These are phyloP conservation scores for Protaetia brevitarsis DNA, from an alignment of 1,140 invertebrate species.

Conservation along the genomic window DNA sequence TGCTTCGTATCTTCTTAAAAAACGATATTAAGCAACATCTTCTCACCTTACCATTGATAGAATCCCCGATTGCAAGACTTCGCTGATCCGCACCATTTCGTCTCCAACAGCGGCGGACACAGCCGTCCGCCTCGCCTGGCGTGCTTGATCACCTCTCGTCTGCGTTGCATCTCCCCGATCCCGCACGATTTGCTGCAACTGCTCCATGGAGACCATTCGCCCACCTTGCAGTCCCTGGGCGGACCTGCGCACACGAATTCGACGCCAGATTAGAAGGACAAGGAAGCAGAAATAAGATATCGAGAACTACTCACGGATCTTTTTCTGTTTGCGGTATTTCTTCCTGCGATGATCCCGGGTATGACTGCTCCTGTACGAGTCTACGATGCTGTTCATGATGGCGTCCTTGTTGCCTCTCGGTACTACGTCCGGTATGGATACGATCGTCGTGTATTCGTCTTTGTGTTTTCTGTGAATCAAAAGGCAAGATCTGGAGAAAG, in stretches of 20 bases:
- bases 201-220: slow-evolving; percentile 83
- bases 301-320: slow-evolving; percentile 42
- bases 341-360: slow-evolving; percentile 51
- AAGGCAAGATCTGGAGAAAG: too few species aligned
- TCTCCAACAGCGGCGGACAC: slow-evolving; percentile 78
- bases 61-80: slow-evolving; percentile 61
- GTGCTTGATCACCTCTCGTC: slow-evolving; percentile 70
- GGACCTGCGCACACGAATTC: slow-evolving; percentile 47
- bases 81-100: slow-evolving; percentile 81
- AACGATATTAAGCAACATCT: too few species aligned
- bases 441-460: slow-evolving; percentile 43
- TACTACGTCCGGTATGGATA: slow-evolving; percentile 51
- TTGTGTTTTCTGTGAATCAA: slow-evolving; percentile 37
- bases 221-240: slow-evolving; percentile 79
- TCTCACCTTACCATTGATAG: slow-evolving; percentile 54
- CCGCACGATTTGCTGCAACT: slow-evolving; percentile 81
- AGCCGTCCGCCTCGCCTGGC: slow-evolving; percentile 70
- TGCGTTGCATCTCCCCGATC: slow-evolving; percentile 79
- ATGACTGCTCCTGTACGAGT: slow-evolving; percentile 58
- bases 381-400: slow-evolving; percentile 69
- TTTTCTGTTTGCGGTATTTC: slow-evolving; percentile 47
- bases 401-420: slow-evolving; percentile 69
- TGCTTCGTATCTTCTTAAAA: too few species aligned
- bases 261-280: too few species aligned
- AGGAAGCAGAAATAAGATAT: too few species aligned